A percentile compares a stretch with the other conserved stretches of the same genome.
phyloP scores from a whole-genome alignment of 2,113 vertebrate species.

The Atrichornis clamosus region DNA sequence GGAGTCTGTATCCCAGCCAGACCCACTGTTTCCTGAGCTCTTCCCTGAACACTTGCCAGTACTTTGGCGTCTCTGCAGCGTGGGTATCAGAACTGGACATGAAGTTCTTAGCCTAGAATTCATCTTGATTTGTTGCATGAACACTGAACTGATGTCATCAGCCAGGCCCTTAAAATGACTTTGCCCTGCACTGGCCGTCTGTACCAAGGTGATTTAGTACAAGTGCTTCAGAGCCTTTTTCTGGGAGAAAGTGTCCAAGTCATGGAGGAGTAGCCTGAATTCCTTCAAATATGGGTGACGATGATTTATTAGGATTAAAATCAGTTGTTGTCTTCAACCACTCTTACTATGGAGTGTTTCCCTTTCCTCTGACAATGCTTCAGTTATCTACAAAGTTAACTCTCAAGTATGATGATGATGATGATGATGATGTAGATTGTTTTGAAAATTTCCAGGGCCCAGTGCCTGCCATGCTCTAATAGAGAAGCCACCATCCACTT shows the following conservation, averaged over 20 bases:
- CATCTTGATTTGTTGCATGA: background rate
- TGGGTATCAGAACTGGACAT: background rate
- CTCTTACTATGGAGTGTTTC: rapidly evolving
- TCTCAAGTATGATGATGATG: background rate
- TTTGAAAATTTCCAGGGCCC: background rate
- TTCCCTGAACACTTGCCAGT: background rate
- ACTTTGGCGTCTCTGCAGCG: background rate
- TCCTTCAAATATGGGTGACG: background rate
- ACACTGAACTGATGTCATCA: background rate
- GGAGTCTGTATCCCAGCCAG: background rate
- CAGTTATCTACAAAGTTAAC: background rate
- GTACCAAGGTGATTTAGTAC: background rate
- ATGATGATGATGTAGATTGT: background rate
- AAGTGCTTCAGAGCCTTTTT: background rate
- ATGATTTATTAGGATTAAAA: background rate
- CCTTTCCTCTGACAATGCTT: background rate
- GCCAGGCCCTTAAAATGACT: background rate
- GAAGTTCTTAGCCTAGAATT: background rate
- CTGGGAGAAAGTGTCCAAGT: background rate
- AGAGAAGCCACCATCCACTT: background rate
- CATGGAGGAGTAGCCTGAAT: background rate
- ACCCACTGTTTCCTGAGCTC: background rate
- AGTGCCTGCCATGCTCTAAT: rapidly evolving
- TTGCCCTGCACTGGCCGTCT: background rate
- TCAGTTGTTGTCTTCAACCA: background rate